Percentiles rank a stretch among this genome's conserved stretches.
phyloP scores from a whole-genome alignment of 2,888 invertebrate genomes.

The Poecilus cupreus region DNA sequence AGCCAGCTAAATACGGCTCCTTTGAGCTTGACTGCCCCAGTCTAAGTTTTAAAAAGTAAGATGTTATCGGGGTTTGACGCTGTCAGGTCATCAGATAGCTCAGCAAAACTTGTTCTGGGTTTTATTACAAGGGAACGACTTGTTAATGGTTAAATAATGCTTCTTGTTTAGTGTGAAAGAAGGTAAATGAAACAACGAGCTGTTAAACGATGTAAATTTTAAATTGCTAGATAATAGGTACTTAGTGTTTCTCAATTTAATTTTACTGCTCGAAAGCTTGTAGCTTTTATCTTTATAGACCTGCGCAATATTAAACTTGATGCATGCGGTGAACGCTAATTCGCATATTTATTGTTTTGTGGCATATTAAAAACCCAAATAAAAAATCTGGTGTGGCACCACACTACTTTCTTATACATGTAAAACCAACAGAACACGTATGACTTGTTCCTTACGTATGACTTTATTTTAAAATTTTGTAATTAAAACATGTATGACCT shows the following conservation, averaged over 20 bases:
- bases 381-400: too few species aligned
- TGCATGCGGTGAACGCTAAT: too few species aligned
- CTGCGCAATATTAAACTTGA: too few species aligned
- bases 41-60: slow-evolving; percentile 34
- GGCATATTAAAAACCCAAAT: too few species aligned
- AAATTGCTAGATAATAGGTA: background rate
- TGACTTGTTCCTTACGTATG: too few species aligned
- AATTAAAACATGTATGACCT: too few species aligned
- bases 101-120: background rate
- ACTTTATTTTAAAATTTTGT: too few species aligned
- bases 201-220: background rate
- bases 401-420: too few species aligned
- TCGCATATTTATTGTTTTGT: too few species aligned
- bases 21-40: background rate
- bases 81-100: slow-evolving; percentile 25
- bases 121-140: slow-evolving; percentile 21
- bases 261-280: background rate
- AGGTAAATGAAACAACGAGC: background rate
- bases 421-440: too few species aligned
- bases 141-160: background rate
- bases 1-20: background rate
- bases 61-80: slow-evolving; percentile 18
- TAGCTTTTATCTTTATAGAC: too few species aligned
- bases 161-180: background rate
- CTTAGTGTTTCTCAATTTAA: background rate